Evolutionary conservation across 2,797 vertebrate genomes (phyloP), one percentile per base, ranked within the genome.

Genomic region (Chelon labrosus): DNA sequence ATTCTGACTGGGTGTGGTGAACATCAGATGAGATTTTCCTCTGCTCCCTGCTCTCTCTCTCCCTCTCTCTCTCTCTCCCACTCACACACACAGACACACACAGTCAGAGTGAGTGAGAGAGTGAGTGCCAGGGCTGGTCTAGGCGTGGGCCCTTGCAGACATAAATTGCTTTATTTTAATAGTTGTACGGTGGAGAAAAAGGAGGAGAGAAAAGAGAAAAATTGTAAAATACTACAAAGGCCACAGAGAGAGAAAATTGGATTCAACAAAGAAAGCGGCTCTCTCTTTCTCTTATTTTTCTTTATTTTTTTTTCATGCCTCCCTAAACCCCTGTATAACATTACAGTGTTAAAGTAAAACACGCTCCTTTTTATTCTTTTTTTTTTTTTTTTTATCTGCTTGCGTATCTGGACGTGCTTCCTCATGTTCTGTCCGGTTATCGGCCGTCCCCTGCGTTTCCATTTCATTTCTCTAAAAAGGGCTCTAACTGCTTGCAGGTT

Each of bases 111-210:
- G 44, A 53, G 39, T 70, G 44, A 53, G 39, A 37, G 51, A 80
- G 70, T 20, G 44, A 82, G 83, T 91, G 88, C 91, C 90, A 91
- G 82, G 88, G 83, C 84, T 91, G 90, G 89, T 91, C 85, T 92
- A 93, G 93, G 93, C 92, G 92, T 93, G 85, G 93, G 90, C 84
- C 83, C 79, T 86, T 64, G 78, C 85, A 92, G 90, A 91, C 91
- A 89, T 88, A 88, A 91, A 93, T 94, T 89, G 91, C 92, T 92
- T 93, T 91, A 92, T 90, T 92, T 94, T 93, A 92, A 94, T 94
- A 92, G 88, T 86, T 87, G 90, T 88, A 92, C 86, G 86, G 88
- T 81, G 51, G 80, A 79, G 66, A 82, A 54, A 73, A 65, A 86
- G 57, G 63, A 66, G 49, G 65, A 75, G 62, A 64, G 64, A 35